Base-by-base conservation (phyloP, 2,888 invertebrate genomes). In the Urechis unicinctus region DNA sequence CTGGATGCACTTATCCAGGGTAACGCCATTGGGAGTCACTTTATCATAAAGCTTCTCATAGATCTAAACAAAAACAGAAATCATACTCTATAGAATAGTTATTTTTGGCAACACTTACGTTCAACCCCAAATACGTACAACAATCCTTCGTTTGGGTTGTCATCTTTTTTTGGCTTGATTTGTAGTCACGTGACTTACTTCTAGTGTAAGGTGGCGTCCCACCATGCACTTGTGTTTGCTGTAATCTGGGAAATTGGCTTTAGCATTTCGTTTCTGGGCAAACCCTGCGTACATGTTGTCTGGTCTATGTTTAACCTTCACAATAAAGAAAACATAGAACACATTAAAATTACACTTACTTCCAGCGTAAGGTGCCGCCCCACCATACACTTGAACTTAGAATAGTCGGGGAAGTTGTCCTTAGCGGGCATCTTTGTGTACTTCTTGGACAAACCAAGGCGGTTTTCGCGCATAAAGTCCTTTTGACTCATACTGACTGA, bases 1-100 rank as follows among this genome's bases (percentile, higher is more conserved):
- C 59, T 62, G 62, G 52, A 62, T 62, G 53, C 61, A 61, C 54
- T 62, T 61, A 59, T 62, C 62, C 6, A 62, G 24, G 28, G 62
- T 61, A 17, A 59, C 61, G 0, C 62, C 62, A 44, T 55, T 57
- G 45, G 59, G 52, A 4, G 62, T 62, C 36, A 57, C 53, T 47
- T 60, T 59, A 36, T 57, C 50, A 52, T 50, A 60, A 48, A 59
- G 55, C 47, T 56, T 46, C 56, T 57, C 56, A 50, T 62, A 62
- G 53, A 62, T 58, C 62, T 62, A 36, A n/a, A n/a, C n/a, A n/a
- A n/a, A n/a, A n/a, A n/a, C n/a, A n/a, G n/a, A n/a, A n/a, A n/a
- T n/a, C n/a, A n/a, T n/a, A n/a, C n/a, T n/a, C n/a, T n/a, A n/a
- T n/a, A n/a, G 25, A 3, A 45, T n/a, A n/a, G n/a, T n/a, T n/a